These are phyloP conservation scores for Pseudomugil tenellus DNA, from an alignment of 2,797 vertebrate species.

Conservation along the genomic window DNA sequence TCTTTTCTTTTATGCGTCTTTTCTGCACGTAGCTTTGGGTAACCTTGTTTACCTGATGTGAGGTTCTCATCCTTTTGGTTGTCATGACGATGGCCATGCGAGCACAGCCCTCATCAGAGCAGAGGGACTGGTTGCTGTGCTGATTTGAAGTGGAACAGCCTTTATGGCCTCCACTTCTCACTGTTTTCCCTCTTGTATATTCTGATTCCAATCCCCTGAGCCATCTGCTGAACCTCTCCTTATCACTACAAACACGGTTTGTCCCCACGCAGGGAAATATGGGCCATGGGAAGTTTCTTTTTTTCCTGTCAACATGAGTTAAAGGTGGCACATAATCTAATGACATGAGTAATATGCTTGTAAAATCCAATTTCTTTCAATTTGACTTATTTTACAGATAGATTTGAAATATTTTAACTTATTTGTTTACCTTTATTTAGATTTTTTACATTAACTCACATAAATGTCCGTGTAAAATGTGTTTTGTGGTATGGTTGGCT, in stretches of 20 bases:
- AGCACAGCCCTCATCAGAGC: slow-evolving; percentile 54
- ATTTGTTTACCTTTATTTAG: too few relatives aligned
- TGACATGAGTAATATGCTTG: not conserved
- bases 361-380: not conserved
- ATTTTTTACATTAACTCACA: not conserved
- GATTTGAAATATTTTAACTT: not conserved
- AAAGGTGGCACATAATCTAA: slow-evolving; percentile 26
- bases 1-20: slow-evolving; percentile 29
- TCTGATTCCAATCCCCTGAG: slow-evolving; percentile 73
- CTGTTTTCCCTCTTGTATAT: slow-evolving; percentile 74
- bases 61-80: slow-evolving; percentile 72
- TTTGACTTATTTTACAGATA: not conserved
- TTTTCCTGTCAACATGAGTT: not conserved
- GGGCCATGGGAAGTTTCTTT: slow-evolving; percentile 5
- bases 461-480: not conserved
- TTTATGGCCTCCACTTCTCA: slow-evolving; percentile 72
- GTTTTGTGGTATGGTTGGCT: not conserved
- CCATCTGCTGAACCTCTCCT: slow-evolving; percentile 71
- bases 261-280: slow-evolving; percentile 49
- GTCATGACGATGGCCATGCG: slow-evolving; percentile 76
- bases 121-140: slow-evolving; percentile 77
- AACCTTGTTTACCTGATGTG: slow-evolving; percentile 84
- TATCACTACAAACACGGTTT: slow-evolving; percentile 56
- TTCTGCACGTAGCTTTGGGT: slow-evolving; percentile 61
- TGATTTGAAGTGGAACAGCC: slow-evolving; percentile 79